These are phyloP conservation scores for Leptopilina myrica DNA, from an alignment of 2,888 invertebrate genomes.

Conservation along the genomic window DNA sequence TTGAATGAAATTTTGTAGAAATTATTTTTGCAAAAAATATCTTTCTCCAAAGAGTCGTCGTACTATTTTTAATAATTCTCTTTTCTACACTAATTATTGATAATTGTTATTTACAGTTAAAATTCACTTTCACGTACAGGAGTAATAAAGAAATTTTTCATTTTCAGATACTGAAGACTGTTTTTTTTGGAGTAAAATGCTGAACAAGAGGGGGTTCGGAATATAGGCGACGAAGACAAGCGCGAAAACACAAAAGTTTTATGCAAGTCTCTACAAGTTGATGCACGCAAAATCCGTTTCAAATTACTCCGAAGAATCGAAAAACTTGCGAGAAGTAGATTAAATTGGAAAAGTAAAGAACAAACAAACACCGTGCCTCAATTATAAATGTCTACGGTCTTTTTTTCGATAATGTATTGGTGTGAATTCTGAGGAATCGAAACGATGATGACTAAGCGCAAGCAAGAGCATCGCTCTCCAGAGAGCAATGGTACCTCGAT, in stretches of 20 bases:
- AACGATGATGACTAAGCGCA: constrained; percentile 32
- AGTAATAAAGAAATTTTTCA: background rate
- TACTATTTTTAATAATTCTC: no score
- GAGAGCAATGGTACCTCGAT: constrained; percentile 31
- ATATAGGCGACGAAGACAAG: background rate
- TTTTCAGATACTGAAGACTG: constrained; percentile 4
- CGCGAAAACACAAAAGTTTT: constrained; percentile 16
- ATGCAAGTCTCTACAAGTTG: constrained; percentile 19
- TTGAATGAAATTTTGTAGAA: no score
- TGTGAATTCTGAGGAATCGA: constrained; percentile 25
- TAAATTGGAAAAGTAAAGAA: background rate
- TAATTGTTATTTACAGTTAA: no score
- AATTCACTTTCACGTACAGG: background rate
- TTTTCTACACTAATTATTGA: no score
- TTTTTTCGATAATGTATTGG: background rate
- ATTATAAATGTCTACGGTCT: background rate
- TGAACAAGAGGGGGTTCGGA: background rate
- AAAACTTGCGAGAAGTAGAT: background rate
- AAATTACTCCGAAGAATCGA: background rate
- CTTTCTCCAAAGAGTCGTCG: no score
- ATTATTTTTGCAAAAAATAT: no score
- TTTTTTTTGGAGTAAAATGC: background rate
- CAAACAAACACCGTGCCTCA: constrained; percentile 13
- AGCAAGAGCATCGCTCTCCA: constrained; percentile 17
- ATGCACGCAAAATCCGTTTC: background rate